A percentile compares a stretch with the other conserved stretches of the same genome.
These are phyloP conservation scores for Tethya wilhelma DNA, from an alignment of 37 sponge, comb jelly and placozoan species.

Conservation along the genomic window DNA sequence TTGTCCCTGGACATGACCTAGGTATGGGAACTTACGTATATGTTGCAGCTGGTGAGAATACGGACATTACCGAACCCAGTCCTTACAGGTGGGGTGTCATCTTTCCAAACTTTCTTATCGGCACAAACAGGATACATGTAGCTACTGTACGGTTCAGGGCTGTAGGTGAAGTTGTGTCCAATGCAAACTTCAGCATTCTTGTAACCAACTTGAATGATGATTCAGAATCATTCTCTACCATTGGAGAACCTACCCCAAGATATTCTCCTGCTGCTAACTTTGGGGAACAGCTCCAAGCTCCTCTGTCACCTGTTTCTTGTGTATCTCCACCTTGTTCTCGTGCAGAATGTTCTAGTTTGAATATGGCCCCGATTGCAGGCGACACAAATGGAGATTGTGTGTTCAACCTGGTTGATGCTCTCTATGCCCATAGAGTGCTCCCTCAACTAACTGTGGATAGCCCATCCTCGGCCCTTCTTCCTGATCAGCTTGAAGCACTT, in stretches of 20 bases:
- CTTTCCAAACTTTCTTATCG: background rate
- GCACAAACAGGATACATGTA: constrained; percentile 33
- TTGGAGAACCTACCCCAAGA: constrained; percentile 32
- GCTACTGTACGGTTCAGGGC: constrained; percentile 25
- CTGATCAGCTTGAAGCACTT: constrained; percentile 49
- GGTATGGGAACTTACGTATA: too few species aligned
- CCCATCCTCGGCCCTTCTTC: background rate
- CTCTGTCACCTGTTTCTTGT: constrained; percentile 1
- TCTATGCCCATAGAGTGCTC: constrained; percentile 15
- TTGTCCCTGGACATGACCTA: too few species aligned
- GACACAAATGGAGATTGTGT: constrained; percentile 73
- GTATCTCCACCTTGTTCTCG: constrained; percentile 29
- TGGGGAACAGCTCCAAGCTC: background rate
- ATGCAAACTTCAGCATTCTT: constrained; percentile 17
- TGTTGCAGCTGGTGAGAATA: background rate
- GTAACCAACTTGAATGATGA: constrained; percentile 17
- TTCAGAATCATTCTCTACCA: constrained; percentile 8
- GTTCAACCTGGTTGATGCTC: constrained; percentile 63
- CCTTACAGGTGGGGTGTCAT: constrained; percentile 28
- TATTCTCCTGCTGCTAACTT: constrained; percentile 22
- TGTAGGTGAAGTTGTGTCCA: background rate
- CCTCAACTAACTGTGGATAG: background rate
- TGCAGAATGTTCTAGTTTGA: constrained; percentile 13
- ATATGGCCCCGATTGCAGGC: background rate
- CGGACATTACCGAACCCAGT: constrained; percentile 11